Evolutionary conservation across 2,888 invertebrate species (phyloP).

Genomic region (Furcula furcula): DNA sequence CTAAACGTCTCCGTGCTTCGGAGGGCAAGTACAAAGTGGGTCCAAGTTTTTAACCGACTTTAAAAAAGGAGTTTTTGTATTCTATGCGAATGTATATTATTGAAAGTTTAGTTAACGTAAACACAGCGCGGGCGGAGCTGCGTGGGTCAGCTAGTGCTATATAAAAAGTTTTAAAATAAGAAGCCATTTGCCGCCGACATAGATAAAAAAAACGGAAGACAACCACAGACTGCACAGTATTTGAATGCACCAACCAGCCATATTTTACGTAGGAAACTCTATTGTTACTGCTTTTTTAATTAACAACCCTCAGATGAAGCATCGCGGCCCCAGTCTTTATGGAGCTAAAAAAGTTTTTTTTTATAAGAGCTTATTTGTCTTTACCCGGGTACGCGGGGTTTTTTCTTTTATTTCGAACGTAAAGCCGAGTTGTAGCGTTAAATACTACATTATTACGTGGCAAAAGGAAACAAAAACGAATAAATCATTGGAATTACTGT

Average conservation of each 20-base stretch:
- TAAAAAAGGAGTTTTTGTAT: no score
- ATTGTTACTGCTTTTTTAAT: slow-evolving; percentile 55
- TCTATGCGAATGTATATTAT: no score
- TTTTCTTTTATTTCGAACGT: slow-evolving; percentile 10
- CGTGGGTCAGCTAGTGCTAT: no score
- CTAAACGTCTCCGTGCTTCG: no score
- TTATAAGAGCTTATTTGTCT: slow-evolving; percentile 32
- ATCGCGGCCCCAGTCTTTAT: slow-evolving; percentile 36
- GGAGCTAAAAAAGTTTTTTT: slow-evolving; percentile 22
- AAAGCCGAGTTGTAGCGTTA: background rate
- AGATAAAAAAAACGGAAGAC: slow-evolving; percentile 7
- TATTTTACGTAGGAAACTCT: slow-evolving; percentile 41
- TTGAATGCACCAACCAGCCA: slow-evolving; percentile 32
- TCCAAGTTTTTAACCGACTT: no score
- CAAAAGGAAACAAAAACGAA: background rate
- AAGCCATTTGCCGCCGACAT: slow-evolving; percentile 1
- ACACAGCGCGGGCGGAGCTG: no score
- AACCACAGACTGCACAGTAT: slow-evolving; percentile 27
- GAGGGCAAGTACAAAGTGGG: no score
- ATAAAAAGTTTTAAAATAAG: background rate
- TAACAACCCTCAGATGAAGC: slow-evolving; percentile 52
- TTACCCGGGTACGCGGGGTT: slow-evolving; percentile 18
- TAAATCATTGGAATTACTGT: background rate
- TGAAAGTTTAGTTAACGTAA: no score
- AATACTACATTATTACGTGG: background rate